Conservation (phyloP, 2,113 vertebrate genomes). For the Sinocyclocheilus grahami region DNA sequence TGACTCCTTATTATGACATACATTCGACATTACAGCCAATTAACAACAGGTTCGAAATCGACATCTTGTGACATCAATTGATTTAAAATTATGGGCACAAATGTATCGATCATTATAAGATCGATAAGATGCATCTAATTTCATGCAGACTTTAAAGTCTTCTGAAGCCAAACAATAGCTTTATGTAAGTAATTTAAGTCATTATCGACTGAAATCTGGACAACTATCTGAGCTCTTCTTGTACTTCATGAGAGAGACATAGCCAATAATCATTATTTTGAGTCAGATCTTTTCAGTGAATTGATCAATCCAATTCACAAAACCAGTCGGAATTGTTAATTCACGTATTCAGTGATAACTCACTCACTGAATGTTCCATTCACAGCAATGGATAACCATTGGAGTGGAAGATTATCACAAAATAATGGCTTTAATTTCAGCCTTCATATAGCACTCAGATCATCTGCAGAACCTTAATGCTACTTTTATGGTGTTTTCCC, state of each 20-base stretch:
- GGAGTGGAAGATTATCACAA: neutral
- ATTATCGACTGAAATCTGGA: neutral
- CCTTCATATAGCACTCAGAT: neutral
- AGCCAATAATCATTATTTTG: neutral
- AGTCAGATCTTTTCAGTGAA: neutral
- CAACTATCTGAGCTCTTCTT: neutral
- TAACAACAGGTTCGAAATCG: too few species aligned
- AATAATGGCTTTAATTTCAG: neutral
- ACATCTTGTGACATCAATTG: too few species aligned
- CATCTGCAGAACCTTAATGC: neutral
- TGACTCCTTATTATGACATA: neutral
- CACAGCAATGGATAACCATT: neutral
- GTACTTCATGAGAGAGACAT: neutral
- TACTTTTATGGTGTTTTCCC: neutral
- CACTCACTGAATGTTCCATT: neutral
- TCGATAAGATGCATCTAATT: too few species aligned
- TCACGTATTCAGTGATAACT: neutral
- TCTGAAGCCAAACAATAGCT: too few species aligned
- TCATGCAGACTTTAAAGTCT: too few species aligned
- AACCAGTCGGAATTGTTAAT: neutral
- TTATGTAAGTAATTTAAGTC: neutral
- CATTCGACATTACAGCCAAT: too few species aligned
- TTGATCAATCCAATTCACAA: neutral
- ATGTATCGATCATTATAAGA: too few species aligned
- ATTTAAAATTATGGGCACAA: too few species aligned